A percentile compares a stretch with the other conserved stretches of the same genome.
Evolutionary conservation across 2,797 vertebrate species (phyloP).

Genomic region (Gallinago solitaria): DNA sequence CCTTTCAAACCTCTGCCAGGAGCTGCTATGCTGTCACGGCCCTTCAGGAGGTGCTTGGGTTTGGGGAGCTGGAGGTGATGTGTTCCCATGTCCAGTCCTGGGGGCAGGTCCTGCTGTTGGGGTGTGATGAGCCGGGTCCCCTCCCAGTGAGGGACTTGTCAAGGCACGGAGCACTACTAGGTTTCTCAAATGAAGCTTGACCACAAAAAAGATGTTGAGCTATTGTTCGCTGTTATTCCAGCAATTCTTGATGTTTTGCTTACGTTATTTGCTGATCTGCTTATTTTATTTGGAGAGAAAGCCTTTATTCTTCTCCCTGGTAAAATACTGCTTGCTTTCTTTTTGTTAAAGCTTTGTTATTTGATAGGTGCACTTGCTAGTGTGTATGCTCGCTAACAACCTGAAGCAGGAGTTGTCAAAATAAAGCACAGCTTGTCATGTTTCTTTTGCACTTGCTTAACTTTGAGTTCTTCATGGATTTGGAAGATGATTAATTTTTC

Average conservation of each 20-base stretch:
- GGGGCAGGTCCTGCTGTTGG: background rate
- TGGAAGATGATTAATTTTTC: background rate
- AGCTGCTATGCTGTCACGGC: background rate
- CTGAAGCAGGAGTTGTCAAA: background rate
- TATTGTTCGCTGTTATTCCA: background rate
- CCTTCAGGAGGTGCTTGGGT: background rate
- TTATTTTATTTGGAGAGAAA: background rate
- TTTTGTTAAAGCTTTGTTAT: background rate
- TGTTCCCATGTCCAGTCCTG: background rate
- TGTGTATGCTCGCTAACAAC: background rate
- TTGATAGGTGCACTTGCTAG: background rate
- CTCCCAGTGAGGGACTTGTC: fast-evolving
- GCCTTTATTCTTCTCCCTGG: background rate
- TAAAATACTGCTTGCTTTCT: background rate
- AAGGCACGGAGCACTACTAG: background rate
- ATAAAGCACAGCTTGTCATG: background rate
- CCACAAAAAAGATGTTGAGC: background rate
- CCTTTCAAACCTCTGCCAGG: fast-evolving
- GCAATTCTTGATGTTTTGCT: background rate
- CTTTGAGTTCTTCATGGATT: background rate
- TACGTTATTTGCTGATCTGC: background rate
- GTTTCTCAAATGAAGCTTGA: background rate
- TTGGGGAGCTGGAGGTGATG: background rate
- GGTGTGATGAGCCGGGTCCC: background rate
- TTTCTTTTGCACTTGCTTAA: background rate